These are phyloP conservation scores for Butastur rufipennis DNA, from an alignment of 2,113 vertebrate genomes.

Conservation along the genomic window DNA sequence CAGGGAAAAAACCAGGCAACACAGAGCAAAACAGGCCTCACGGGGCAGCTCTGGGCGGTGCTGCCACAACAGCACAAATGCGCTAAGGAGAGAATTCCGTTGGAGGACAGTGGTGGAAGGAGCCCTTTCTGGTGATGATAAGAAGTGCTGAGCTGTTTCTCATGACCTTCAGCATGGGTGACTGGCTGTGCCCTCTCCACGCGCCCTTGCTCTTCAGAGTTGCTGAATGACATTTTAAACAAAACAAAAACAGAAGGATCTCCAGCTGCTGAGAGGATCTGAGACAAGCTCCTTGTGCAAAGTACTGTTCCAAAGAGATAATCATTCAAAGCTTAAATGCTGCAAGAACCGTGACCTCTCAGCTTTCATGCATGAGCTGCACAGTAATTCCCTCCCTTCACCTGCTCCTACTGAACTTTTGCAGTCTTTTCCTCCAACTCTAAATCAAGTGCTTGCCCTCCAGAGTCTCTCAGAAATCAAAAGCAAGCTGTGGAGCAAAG, in stretches of 20 bases:
- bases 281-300: background rate
- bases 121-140: background rate
- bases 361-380: background rate
- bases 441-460: background rate
- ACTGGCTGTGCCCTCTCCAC: background rate
- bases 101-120: background rate
- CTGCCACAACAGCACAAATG: background rate
- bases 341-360: background rate
- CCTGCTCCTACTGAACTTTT: background rate
- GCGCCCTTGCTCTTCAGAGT: background rate
- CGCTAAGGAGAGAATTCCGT: fast-evolving
- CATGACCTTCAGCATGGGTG: background rate
- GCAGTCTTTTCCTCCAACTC: background rate
- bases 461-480: background rate
- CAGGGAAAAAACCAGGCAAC: background rate
- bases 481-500: background rate
- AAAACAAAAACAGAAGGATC: background rate
- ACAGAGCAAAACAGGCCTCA: background rate
- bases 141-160: background rate
- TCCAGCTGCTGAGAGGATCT: background rate
- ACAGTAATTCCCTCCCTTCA: background rate
- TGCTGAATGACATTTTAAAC: background rate
- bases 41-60: fast-evolving
- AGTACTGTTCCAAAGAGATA: background rate
- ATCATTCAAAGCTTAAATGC: background rate